Evolutionary conservation across 2,888 invertebrate genomes (phyloP).

Genomic region (Salpingus planirostris): DNA sequence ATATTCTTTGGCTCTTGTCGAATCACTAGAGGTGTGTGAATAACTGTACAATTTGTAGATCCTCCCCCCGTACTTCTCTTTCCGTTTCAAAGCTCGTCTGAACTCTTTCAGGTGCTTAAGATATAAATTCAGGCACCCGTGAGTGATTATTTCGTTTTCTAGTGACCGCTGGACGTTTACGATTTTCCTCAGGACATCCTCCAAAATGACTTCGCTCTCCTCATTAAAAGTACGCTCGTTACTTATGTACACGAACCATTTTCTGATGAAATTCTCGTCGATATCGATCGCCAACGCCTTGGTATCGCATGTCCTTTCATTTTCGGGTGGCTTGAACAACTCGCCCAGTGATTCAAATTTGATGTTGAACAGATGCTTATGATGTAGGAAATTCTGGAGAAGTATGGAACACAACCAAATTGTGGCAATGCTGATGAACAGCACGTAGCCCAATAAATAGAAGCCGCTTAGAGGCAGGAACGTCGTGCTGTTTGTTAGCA

Average conservation of each 20-base stretch:
- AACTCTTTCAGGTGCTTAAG: constrained; percentile 57
- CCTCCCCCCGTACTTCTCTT: constrained; percentile 42
- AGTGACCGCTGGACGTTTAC: constrained; percentile 36
- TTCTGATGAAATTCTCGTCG: constrained; percentile 41
- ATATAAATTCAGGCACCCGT: constrained; percentile 46
- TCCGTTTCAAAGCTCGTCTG: constrained; percentile 50
- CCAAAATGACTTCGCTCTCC: constrained; percentile 40
- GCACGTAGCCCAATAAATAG: constrained; percentile 9
- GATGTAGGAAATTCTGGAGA: constrained; percentile 49
- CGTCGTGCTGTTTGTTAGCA: constrained; percentile 6
- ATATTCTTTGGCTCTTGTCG: constrained; percentile 45
- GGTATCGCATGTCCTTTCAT: constrained; percentile 20
- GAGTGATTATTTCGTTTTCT: constrained; percentile 38
- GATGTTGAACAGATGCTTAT: too few species aligned
- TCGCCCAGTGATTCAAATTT: constrained; percentile 47
- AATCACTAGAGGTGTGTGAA: constrained; percentile 37
- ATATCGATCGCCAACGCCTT: constrained; percentile 39
- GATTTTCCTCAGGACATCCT: constrained; percentile 38
- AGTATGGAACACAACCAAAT: constrained; percentile 44
- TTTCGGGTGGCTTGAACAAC: background rate
- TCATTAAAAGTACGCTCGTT: constrained; percentile 40
- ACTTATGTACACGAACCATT: constrained; percentile 46
- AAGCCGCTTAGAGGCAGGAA: constrained; percentile 7
- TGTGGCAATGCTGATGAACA: constrained; percentile 5
- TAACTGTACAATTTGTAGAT: constrained; percentile 47